Percentiles rank a stretch among this genome's conserved stretches.
phyloP scores from a whole-genome alignment of 2,797 vertebrate genomes.

The Urosaurus nigricauda region DNA sequence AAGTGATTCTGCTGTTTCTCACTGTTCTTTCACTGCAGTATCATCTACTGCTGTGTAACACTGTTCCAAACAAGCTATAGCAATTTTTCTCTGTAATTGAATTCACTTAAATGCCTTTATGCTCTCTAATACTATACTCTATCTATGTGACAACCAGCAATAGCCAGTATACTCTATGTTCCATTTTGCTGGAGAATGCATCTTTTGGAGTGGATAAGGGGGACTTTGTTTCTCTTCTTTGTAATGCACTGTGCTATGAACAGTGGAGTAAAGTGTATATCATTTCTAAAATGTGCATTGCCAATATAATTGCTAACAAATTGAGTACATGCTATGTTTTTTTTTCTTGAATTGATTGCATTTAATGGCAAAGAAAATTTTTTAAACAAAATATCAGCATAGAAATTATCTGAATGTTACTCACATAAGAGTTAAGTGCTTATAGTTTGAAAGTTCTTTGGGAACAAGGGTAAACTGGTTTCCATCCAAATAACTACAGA shows the following conservation, averaged over 20 bases:
- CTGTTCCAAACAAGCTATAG: conserved; percentile 8
- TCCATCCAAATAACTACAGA: conserved; percentile 92
- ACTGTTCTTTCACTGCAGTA: neutral
- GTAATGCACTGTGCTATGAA: conserved; percentile 26
- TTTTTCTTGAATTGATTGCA: conserved; percentile 22
- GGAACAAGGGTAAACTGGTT: conserved; percentile 97
- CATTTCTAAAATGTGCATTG: conserved; percentile 12
- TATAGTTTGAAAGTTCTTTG: conserved; percentile 95
- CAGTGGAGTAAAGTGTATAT: conserved; percentile 25
- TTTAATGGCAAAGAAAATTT: conserved; percentile 23
- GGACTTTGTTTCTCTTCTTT: conserved; percentile 38
- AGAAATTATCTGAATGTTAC: conserved; percentile 71
- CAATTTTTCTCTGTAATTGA: conserved; percentile 24
- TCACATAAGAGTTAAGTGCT: conserved; percentile 97
- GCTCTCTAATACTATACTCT: neutral
- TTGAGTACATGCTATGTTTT: neutral
- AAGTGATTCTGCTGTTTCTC: conserved; percentile 37
- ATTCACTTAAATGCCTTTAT: conserved; percentile 33
- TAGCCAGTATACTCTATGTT: neutral
- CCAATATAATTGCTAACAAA: conserved; percentile 45
- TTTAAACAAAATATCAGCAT: neutral
- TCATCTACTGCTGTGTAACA: conserved; percentile 15
- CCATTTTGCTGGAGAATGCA: neutral
- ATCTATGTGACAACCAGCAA: neutral
- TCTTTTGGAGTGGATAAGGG: conserved; percentile 8